A percentile compares a stretch with the other conserved stretches of the same genome.
phyloP scores from a whole-genome alignment of 1,140 invertebrate genomes.

The Lordiphosa mommai region DNA sequence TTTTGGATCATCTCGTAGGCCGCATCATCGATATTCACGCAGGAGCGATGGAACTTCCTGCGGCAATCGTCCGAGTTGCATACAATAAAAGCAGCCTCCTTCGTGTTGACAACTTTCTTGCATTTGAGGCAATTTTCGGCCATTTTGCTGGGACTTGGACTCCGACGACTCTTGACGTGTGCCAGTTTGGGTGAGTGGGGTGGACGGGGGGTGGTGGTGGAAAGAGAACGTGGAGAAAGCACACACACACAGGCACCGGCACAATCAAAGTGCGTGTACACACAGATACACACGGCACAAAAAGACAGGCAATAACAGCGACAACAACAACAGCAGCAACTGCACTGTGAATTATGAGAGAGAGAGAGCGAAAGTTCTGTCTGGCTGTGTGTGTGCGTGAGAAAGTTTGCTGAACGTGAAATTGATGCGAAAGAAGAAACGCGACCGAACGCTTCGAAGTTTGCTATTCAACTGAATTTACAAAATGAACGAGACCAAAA shows the following conservation, averaged over 20 bases:
- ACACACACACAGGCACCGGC: constrained; percentile 38
- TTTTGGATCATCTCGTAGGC: constrained; percentile 73
- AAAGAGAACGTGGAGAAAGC: constrained; percentile 44
- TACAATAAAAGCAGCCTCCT: constrained; percentile 65
- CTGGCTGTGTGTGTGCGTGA: constrained; percentile 50
- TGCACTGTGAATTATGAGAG: constrained; percentile 25
- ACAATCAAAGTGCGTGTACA: too few relatives aligned
- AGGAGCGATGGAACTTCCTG: constrained; percentile 72
- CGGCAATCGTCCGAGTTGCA: constrained; percentile 73
- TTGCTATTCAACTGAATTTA: constrained; percentile 65
- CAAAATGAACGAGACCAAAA: not conserved
- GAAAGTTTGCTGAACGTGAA: constrained; percentile 64
- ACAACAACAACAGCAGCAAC: constrained; percentile 4
- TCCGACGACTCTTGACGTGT: too few relatives aligned
- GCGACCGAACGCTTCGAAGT: constrained; percentile 71
- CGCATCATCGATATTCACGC: constrained; percentile 72
- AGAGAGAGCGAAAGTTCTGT: constrained; percentile 5
- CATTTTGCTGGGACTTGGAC: constrained; percentile 41
- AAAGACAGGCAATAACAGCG: constrained; percentile 10
- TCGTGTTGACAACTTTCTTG: constrained; percentile 74
- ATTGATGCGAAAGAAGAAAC: constrained; percentile 50
- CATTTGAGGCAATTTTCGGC: constrained; percentile 76
- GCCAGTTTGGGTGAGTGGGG: constrained; percentile 6
- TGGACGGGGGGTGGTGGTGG: constrained; percentile 16
- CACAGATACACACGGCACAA: constrained; percentile 15